A percentile compares a stretch with the other conserved stretches of the same genome.
Evolutionary conservation across 2,113 vertebrate genomes (phyloP).

Genomic region (Raja brachyura): DNA sequence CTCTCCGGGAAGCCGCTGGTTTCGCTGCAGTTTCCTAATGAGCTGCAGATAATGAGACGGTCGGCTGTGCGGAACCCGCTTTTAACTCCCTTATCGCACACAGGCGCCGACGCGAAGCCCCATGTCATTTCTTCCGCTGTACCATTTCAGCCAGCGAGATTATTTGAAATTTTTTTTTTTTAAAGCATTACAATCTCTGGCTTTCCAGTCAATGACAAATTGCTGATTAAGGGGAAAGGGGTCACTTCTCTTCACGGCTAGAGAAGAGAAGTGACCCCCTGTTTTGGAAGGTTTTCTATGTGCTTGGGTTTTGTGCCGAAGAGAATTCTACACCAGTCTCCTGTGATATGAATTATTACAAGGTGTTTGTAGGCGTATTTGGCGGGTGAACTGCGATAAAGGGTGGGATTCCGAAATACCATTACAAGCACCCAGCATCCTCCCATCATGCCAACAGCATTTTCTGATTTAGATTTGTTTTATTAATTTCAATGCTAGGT

Average conservation of each 20-base stretch:
- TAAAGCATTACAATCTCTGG: too few species aligned
- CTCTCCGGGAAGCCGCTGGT: not conserved
- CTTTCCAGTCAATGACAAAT: not conserved
- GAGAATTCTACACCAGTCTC: not conserved
- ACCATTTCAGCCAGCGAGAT: not conserved
- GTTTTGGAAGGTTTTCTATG: not conserved
- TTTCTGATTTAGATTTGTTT: not conserved
- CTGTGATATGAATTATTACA: not conserved
- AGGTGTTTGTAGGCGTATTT: not conserved
- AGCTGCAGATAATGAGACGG: constrained; percentile 28
- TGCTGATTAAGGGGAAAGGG: too few species aligned
- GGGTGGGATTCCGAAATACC: not conserved
- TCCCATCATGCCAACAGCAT: not conserved
- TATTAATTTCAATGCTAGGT: not conserved
- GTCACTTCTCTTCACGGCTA: too few species aligned
- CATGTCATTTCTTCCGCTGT: not conserved
- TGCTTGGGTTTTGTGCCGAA: not conserved
- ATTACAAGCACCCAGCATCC: not conserved
- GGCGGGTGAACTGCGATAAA: constrained; percentile 4
- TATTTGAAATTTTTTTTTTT: too few species aligned
- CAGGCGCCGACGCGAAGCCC: not conserved
- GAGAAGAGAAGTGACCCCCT: too few species aligned
- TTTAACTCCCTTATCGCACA: constrained; percentile 1
- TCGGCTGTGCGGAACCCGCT: not conserved
- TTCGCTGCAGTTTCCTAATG: not conserved